Evolutionary conservation across 2,888 invertebrate genomes (phyloP), one percentile per base, ranked within the genome.

Genomic region (Limenitis camilla): DNA sequence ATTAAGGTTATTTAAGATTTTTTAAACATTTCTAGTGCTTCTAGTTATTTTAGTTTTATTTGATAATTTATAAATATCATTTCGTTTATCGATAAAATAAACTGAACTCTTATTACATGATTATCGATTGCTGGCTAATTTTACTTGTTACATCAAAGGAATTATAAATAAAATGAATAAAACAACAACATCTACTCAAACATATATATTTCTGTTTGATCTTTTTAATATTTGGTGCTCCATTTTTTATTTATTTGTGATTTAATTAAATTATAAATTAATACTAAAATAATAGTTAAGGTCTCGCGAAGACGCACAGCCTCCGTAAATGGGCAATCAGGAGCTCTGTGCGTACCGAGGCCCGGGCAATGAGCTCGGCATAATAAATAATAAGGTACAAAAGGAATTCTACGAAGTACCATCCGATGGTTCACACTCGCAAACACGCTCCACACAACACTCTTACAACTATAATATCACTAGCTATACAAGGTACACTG

Each of bases 381-480:
- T 74, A 86, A 86, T 86, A 86, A 87, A 87, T 87, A 87, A 84
- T 81, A 82, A 79, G 78, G 78, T 82, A 83, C 80, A 83, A 70
- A 79, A 81, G 78, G 73, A 77, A 76, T 74, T 77, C 72, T 73
- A 77, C 76, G 76, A 78, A 81, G 77, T 80, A 80, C 83, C 83
- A 81, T 82, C 75, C 70, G 77, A 80, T 81, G 82, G 82, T 76
- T 74, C 72, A 69, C 79, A 78, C 78, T 77, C 72, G 73, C 85
- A 68, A 77, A 75, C 69, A 73, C 78, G 72, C 77, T 77, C 75
- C 78, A 78, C 78, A 78, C 76, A 76, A 77, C 78, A 83, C 74
- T 80, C 84, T 85, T 85, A 83, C 72, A 67, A 73, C 77, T 83
- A 87, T 71, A 74, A 79, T 87, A 87, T 83, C 83, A 87, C 87